These are phyloP conservation scores for Tachycineta bicolor DNA, from an alignment of 2,113 vertebrate species.

Conservation along the genomic window DNA sequence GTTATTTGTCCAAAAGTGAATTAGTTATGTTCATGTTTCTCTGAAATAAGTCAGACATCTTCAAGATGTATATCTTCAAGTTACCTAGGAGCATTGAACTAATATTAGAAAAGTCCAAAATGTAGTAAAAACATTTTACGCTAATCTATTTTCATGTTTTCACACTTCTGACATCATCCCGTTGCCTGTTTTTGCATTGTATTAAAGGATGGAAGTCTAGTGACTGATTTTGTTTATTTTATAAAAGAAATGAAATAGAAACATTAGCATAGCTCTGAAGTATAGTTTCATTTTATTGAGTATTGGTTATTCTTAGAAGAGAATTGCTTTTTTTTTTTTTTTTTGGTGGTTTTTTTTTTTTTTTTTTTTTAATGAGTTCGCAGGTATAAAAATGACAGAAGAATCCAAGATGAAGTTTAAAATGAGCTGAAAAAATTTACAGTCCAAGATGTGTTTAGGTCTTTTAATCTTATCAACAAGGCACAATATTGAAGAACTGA, in stretches of 20 bases:
- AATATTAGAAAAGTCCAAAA: background rate
- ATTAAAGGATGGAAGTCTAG: background rate
- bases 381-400: background rate
- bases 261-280: background rate
- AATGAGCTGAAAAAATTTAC: background rate
- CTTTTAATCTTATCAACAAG: background rate
- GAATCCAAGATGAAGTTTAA: background rate
- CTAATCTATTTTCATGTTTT: background rate
- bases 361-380: background rate
- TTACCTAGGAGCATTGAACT: background rate
- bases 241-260: background rate
- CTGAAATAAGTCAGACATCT: background rate
- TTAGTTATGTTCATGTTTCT: background rate
- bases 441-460: background rate
- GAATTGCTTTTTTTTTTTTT: background rate
- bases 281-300: background rate
- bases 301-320: background rate
- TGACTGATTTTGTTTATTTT: background rate
- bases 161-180: background rate
- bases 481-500: background rate
- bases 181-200: background rate
- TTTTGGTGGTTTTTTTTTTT: too few species aligned
- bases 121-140: background rate
- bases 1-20: background rate
- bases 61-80: background rate